Conservation (phyloP, 2,113 vertebrate species). For the Laticauda colubrina region DNA sequence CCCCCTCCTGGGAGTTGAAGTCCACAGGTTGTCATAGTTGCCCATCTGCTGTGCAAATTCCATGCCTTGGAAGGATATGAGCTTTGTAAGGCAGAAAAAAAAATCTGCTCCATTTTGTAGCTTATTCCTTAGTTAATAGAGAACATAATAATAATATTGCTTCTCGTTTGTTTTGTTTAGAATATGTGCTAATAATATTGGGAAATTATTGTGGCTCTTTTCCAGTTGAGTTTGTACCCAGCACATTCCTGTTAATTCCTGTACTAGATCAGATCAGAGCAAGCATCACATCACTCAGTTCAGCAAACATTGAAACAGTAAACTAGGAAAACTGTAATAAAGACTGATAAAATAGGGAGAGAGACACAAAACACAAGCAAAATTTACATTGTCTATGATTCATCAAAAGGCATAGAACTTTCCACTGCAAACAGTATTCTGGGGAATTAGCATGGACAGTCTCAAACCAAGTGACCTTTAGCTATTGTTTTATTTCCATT, state of each 20-base stretch:
- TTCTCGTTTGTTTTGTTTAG: background rate
- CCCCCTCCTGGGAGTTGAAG: background rate
- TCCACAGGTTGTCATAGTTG: background rate
- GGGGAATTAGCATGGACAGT: background rate
- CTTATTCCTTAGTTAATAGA: background rate
- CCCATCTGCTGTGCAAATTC: background rate
- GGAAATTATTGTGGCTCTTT: background rate
- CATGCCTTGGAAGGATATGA: background rate
- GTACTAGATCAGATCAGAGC: background rate
- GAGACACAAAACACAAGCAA: background rate
- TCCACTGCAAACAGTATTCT: background rate
- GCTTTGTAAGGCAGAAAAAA: background rate
- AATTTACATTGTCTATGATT: background rate
- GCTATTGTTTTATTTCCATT: background rate
- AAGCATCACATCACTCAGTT: background rate
- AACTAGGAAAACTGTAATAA: background rate
- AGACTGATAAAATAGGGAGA: background rate
- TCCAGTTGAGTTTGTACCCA: background rate
- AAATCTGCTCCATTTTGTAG: background rate
- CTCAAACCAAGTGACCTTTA: background rate
- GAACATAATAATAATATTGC: background rate
- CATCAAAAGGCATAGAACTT: background rate
- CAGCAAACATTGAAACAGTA: background rate
- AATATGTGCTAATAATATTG: background rate
- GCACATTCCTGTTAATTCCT: background rate